Evolutionary conservation across 2,113 vertebrate species (phyloP).

Genomic region (Tachysurus fulvidraco): DNA sequence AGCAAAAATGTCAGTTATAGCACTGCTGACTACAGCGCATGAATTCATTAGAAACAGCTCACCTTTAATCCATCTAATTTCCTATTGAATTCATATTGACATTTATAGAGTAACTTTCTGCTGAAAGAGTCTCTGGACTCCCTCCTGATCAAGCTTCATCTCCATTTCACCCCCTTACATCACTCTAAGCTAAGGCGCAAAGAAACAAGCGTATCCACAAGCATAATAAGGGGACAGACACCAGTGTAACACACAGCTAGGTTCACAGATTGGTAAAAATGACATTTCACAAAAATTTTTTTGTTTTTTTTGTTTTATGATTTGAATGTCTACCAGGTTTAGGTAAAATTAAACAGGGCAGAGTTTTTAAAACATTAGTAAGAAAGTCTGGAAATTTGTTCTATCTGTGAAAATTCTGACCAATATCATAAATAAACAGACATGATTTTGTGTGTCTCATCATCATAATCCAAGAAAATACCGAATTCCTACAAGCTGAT

Average conservation of each 20-base stretch:
- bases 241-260: constrained; percentile 33
- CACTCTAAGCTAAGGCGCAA: not conserved
- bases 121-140: constrained; percentile 45
- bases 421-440: not conserved
- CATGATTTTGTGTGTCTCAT: not conserved
- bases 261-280: not conserved
- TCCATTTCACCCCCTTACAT: constrained; percentile 7
- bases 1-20: constrained; percentile 43
- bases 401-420: not conserved
- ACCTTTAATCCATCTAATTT: constrained; percentile 50
- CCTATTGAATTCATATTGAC: constrained; percentile 56
- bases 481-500: not conserved
- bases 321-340: not conserved
- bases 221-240: constrained; percentile 25
- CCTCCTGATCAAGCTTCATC: constrained; percentile 20
- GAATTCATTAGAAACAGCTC: constrained; percentile 57
- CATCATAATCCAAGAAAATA: not conserved
- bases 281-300: constrained; percentile 30
- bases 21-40: constrained; percentile 47
- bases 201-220: constrained; percentile 11
- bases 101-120: constrained; percentile 54
- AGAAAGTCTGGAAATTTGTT: not conserved
- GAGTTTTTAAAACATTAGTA: not conserved
- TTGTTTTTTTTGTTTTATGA: too few relatives aligned
- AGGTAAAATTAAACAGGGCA: constrained; percentile 13